phyloP scores from a whole-genome alignment of 1,140 invertebrate species.

The Diorhabda carinulata region DNA sequence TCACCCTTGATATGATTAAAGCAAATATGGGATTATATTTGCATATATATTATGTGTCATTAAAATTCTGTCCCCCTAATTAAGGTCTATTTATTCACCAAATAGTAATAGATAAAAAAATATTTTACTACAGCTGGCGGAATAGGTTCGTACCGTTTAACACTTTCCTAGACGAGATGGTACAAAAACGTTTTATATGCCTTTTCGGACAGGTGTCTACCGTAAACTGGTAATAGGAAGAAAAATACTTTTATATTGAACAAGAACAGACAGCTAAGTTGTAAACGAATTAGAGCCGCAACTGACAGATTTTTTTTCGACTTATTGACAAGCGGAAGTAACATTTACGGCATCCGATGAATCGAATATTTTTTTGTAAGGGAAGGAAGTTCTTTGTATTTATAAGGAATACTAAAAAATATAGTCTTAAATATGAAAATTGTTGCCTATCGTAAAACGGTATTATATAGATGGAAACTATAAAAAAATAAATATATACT shows the following conservation, averaged over 20 bases:
- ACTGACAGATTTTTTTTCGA: neutral
- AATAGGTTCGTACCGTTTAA: neutral
- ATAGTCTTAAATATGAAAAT: too few relatives aligned
- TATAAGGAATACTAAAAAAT: too few relatives aligned
- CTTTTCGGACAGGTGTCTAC: neutral
- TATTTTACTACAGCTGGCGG: neutral
- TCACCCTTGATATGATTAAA: too few relatives aligned
- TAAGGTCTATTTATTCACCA: too few relatives aligned
- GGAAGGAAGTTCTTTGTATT: neutral
- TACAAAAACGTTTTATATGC: neutral
- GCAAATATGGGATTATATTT: too few relatives aligned
- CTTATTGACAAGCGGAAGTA: neutral
- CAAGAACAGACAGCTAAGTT: neutral
- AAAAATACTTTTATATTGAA: slow-evolving; percentile 3
- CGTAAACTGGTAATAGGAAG: neutral
- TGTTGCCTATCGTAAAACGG: too few relatives aligned
- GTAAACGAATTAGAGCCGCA: neutral
- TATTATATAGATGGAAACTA: too few relatives aligned
- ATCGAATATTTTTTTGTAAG: neutral
- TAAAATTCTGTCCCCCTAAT: too few relatives aligned
- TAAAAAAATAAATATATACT: too few relatives aligned
- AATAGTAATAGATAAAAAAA: too few relatives aligned
- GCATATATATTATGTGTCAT: too few relatives aligned
- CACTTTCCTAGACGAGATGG: neutral
- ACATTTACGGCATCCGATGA: too few relatives aligned